A percentile compares a stretch with the other conserved stretches of the same genome.
phyloP scores from a whole-genome alignment of 2,113 vertebrate genomes.

The Elephantulus edwardii region DNA sequence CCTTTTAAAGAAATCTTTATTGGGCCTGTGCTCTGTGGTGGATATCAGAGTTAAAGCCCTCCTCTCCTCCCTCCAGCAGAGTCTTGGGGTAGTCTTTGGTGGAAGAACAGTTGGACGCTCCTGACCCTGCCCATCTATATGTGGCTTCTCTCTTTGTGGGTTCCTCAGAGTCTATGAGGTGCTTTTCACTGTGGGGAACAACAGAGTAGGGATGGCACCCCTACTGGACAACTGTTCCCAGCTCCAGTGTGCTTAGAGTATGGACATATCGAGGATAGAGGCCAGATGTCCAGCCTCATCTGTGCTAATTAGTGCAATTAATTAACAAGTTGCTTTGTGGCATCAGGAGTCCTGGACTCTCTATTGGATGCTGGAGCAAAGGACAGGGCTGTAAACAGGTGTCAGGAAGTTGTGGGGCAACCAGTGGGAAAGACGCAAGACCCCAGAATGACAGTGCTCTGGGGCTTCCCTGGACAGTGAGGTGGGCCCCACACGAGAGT shows the following conservation, averaged over 20 bases:
- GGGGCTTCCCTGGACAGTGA: background rate
- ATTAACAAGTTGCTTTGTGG: conserved; percentile 85
- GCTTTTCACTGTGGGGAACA: background rate
- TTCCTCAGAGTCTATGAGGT: background rate
- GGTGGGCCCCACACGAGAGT: too few relatives aligned
- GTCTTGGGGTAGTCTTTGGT: background rate
- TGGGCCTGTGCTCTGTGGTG: background rate
- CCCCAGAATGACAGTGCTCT: background rate
- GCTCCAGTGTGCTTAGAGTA: conserved; percentile 69
- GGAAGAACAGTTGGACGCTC: background rate
- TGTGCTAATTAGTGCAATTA: conserved; percentile 94
- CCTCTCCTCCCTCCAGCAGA: background rate
- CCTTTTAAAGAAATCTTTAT: fast-evolving
- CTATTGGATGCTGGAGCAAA: background rate
- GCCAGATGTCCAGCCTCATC: conserved; percentile 94
- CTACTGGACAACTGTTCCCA: conserved; percentile 51
- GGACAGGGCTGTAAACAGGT: background rate
- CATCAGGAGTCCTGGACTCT: conserved; percentile 71
- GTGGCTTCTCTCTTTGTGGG: background rate
- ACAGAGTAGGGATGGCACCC: conserved; percentile 60
- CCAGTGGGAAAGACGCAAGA: conserved; percentile 43
- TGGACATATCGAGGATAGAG: conserved; percentile 76
- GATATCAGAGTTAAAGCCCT: background rate
- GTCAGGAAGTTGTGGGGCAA: background rate
- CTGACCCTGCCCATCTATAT: background rate